Evolutionary conservation across 1,140 invertebrate genomes (phyloP).

Genomic region (Steinernema feltiae): DNA sequence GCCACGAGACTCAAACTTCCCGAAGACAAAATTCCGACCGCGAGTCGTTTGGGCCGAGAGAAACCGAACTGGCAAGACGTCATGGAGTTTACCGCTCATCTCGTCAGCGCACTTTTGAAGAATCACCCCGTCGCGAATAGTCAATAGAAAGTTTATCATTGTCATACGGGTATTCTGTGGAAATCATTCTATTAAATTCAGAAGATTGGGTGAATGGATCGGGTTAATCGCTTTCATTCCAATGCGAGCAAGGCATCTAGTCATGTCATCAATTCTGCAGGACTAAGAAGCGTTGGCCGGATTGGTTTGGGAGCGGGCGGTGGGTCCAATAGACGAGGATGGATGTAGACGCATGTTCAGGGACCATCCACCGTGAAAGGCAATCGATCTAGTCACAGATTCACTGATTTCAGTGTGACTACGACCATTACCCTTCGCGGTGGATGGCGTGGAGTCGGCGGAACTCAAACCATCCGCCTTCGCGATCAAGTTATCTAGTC

Average conservation of each 20-base stretch:
- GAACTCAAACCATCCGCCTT: neutral
- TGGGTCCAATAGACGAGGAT: too few species aligned
- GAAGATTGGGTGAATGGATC: too few species aligned
- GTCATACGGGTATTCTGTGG: neutral
- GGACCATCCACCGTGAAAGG: neutral
- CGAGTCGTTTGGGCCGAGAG: neutral
- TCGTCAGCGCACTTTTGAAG: neutral
- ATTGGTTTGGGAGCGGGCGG: neutral
- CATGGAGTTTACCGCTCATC: neutral
- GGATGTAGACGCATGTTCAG: neutral
- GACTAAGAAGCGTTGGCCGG: neutral
- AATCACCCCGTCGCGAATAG: neutral
- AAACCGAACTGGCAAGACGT: slow-evolving; percentile 6
- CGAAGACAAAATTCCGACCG: neutral
- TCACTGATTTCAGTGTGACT: neutral
- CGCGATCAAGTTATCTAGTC: neutral
- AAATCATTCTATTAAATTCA: neutral
- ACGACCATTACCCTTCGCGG: neutral
- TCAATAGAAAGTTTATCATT: too few species aligned
- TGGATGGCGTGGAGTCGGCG: neutral
- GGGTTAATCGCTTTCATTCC: too few species aligned
- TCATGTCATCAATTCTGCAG: neutral
- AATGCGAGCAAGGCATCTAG: neutral
- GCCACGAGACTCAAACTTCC: neutral
- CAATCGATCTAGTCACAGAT: neutral